Conservation (phyloP, 1,140 invertebrate species). For the Bombus terrestris region DNA sequence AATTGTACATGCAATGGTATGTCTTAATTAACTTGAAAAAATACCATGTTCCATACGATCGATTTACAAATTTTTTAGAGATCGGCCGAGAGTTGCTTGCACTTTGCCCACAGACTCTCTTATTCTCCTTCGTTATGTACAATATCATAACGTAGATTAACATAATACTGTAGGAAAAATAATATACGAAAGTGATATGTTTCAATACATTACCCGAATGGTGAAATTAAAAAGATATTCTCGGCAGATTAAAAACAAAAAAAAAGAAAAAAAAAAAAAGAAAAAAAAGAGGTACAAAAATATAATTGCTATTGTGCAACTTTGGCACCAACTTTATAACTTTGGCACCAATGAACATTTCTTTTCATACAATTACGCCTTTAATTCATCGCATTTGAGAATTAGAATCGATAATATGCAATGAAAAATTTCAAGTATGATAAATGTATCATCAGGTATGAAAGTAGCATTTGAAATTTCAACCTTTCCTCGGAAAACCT, state of each 20-base stretch:
- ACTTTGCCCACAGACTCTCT: too few relatives aligned
- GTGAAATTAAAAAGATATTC: not conserved
- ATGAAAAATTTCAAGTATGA: not conserved
- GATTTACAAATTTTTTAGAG: not conserved
- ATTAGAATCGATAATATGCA: not conserved
- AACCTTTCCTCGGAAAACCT: not conserved
- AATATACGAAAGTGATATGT: not conserved
- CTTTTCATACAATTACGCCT: not conserved
- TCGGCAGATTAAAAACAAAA: not conserved
- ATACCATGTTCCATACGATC: not conserved
- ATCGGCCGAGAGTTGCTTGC: too few relatives aligned
- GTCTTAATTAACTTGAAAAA: not conserved
- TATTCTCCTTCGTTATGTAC: not conserved
- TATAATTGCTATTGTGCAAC: not conserved
- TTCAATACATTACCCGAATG: not conserved
- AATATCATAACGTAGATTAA: not conserved
- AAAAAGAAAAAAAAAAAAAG: too few relatives aligned
- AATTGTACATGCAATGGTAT: constrained; percentile 5
- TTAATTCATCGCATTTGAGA: not conserved
- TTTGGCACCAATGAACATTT: constrained; percentile 8
- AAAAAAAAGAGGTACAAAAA: not conserved
- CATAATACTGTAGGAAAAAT: not conserved
- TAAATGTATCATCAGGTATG: constrained; percentile 15
- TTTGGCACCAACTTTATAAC: not conserved
- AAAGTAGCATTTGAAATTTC: constrained; percentile 7